A percentile compares a stretch with the other conserved stretches of the same genome.
These are phyloP conservation scores for Cryptophagus acutangulus DNA, from an alignment of 2,888 invertebrate genomes.

Conservation along the genomic window DNA sequence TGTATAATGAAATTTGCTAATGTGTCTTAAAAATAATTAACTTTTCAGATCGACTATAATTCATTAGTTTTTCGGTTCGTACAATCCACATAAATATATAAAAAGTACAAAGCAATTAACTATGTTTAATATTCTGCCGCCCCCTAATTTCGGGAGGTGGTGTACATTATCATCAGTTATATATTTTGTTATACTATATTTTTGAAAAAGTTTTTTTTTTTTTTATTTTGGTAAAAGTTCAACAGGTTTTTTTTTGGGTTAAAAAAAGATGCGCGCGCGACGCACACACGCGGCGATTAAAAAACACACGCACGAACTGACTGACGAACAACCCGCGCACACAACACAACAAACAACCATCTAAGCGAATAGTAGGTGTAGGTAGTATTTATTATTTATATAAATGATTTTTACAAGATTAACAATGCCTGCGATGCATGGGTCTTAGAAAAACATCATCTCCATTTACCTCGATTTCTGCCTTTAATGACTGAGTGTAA, in stretches of 20 bases:
- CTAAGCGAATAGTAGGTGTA: constrained; percentile 2
- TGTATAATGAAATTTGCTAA: constrained; percentile 5
- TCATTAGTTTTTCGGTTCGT: constrained; percentile 21
- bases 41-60: constrained; percentile 40
- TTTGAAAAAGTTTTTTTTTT: constrained; percentile 13
- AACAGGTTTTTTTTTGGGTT: no score
- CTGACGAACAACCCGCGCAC: neutral
- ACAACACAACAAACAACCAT: constrained; percentile 3
- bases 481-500: constrained; percentile 20
- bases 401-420: constrained; percentile 4
- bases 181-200: constrained; percentile 19
- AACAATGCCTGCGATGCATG: no score
- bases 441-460: no score
- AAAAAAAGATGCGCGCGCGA: no score
- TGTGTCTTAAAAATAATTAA: constrained; percentile 46
- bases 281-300: no score
- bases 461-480: constrained; percentile 24
- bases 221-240: constrained; percentile 1
- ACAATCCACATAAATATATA: constrained; percentile 37
- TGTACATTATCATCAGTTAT: no score
- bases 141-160: no score
- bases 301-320: no score
- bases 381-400: constrained; percentile 3
- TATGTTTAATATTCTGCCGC: no score
- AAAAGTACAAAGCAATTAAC: constrained; percentile 49